A percentile compares a stretch with the other conserved stretches of the same genome.
Conservation (phyloP, 2,797 vertebrate genomes). For the Tinamus major region DNA sequence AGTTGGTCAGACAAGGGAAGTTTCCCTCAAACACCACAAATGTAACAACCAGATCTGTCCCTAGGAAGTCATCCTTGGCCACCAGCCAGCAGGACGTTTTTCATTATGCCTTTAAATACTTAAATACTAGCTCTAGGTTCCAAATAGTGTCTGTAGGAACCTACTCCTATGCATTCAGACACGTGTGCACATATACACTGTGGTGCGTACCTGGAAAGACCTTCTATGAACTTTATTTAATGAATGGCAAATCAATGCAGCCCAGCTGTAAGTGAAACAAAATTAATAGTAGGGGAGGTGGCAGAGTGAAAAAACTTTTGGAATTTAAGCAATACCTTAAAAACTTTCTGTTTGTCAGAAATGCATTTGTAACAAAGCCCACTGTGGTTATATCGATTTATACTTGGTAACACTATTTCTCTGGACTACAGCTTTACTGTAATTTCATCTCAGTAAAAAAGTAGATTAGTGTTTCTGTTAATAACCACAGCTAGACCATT, state of each 20-base stretch:
- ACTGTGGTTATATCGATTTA: no score
- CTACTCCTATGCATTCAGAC: accelerated
- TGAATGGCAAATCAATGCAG: accelerated
- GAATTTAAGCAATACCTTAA: background rate
- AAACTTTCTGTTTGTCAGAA: background rate
- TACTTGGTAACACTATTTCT: accelerated
- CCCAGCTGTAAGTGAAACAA: accelerated
- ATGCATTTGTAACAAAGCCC: background rate
- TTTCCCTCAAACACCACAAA: accelerated
- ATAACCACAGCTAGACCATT: accelerated
- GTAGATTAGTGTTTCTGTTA: background rate
- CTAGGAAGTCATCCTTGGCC: accelerated
- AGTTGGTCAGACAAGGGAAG: background rate
- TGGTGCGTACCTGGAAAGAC: background rate
- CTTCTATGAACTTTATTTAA: accelerated
- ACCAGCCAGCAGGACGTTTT: background rate
- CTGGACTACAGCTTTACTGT: background rate
- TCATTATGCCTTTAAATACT: background rate
- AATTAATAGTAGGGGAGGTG: background rate
- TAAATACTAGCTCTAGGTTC: accelerated
- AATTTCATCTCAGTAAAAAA: background rate
- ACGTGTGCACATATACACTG: accelerated
- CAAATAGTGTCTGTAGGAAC: no score
- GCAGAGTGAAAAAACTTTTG: background rate
- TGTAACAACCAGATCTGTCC: accelerated